A percentile compares a stretch with the other conserved stretches of the same genome.
These are phyloP conservation scores for Coenonympha glycerion DNA, from an alignment of 2,888 invertebrate genomes.

Conservation along the genomic window DNA sequence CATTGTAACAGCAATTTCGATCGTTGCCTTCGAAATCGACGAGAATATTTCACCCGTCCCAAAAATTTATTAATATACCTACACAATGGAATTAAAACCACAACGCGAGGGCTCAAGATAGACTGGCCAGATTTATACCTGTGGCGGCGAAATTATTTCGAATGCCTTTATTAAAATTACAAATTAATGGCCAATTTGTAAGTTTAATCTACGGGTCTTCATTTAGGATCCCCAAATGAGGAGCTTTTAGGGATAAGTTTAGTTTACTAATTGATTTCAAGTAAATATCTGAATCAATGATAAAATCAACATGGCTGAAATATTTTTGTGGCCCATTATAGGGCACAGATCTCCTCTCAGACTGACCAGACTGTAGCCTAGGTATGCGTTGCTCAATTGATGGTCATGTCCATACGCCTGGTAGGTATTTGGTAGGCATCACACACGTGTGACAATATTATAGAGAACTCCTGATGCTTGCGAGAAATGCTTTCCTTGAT, in stretches of 20 bases:
- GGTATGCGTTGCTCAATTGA: too few species aligned
- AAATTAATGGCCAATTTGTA: conserved; percentile 17
- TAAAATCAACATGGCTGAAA: too few species aligned
- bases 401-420: too few species aligned
- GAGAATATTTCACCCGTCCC: conserved; percentile 3
- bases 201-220: conserved; percentile 16
- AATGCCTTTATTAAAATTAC: conserved; percentile 18
- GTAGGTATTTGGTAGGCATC: too few species aligned
- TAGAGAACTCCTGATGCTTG: too few species aligned
- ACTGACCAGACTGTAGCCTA: too few species aligned
- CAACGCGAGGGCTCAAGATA: background rate
- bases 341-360: too few species aligned
- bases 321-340: too few species aligned
- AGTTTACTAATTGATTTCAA: too few species aligned
- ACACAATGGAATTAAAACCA: conserved; percentile 8
- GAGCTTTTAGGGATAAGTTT: conserved; percentile 3
- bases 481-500: too few species aligned
- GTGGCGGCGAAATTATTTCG: conserved; percentile 11
- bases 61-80: conserved; percentile 13
- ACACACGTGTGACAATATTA: too few species aligned
- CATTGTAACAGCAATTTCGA: background rate
- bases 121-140: conserved; percentile 8
- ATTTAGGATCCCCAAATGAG: conserved; percentile 2
- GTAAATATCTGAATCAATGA: background rate
- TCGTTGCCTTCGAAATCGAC: background rate